Evolutionary conservation across 1,140 invertebrate species (phyloP), one percentile per base, ranked within the genome.

Genomic region (Muscidifurax raptorellus): DNA sequence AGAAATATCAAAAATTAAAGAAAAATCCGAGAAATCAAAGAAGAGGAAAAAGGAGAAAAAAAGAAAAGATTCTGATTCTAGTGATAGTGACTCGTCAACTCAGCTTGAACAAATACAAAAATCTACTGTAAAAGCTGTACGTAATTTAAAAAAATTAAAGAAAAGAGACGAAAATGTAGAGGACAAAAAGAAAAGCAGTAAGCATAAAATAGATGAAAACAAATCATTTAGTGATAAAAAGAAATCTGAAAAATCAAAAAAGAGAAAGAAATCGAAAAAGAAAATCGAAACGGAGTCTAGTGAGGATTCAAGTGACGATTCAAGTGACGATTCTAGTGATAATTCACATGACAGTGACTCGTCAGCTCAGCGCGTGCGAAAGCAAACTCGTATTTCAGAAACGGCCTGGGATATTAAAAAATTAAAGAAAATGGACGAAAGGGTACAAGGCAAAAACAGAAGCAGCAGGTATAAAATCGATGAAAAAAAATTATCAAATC

Each of bases 41-140:
- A 28, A 22, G 25, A 30, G 13, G 2, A 69, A 69, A 30, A 69
- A 13, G 1, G 25, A 69, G 66, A 69, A 30, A 28, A 69, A 69
- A 1, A 27, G 22, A 0, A 28, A 22, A 28, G 27, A 28, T 18
- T 27, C 27, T 28, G 25, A 13, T 28, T 28, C 25, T 30, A 28
- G 25, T 69, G 66, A 69, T 6, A n/a, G 22, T 40, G 36, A 40
- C 36, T 40, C 36, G 36, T 12, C 36, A 40, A 40, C 36, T 90
- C 94, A 95, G n/a, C 90, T 96, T 75, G 94, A 96, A 69, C 94
- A 94, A 59, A 96, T 95, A 22, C 95, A 95, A 22, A 92, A 90
- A 15, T 91, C 90, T 27, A 89, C 92, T 69, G 4, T 3, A 2
- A 27, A 28, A 69, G 7, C 4, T 28, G 66, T 3, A 3, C 27